A percentile compares a stretch with the other conserved stretches of the same genome.
phyloP scores from a whole-genome alignment of 2,797 vertebrate genomes.

The Taenioides sp. region DNA sequence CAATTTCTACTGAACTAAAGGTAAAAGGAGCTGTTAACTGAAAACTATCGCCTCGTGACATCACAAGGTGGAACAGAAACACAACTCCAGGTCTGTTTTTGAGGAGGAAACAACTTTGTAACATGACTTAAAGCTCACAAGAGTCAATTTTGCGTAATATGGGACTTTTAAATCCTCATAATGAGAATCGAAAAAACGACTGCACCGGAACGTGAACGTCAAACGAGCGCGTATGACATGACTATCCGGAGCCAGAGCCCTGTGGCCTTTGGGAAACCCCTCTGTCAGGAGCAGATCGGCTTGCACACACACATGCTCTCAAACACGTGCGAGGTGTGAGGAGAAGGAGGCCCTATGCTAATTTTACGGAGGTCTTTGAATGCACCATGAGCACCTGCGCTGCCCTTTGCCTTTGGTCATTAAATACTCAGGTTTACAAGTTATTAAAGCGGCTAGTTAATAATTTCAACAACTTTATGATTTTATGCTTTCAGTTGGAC shows the following conservation, averaged over 20 bases:
- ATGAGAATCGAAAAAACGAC: too few relatives aligned
- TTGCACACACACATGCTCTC: constrained; percentile 47
- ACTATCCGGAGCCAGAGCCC: constrained; percentile 2
- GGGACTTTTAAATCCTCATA: too few relatives aligned
- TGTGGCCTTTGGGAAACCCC: constrained; percentile 44
- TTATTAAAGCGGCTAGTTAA: not conserved
- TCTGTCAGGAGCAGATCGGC: constrained; percentile 33
- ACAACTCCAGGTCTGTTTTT: too few relatives aligned
- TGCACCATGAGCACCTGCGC: constrained; percentile 4
- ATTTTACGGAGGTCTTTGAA: constrained; percentile 25
- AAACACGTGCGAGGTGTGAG: constrained; percentile 15
- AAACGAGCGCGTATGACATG: too few relatives aligned
- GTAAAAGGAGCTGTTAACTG: too few relatives aligned
- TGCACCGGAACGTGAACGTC: too few relatives aligned
- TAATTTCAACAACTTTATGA: constrained; percentile 2
- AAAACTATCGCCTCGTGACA: too few relatives aligned
- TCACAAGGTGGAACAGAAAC: too few relatives aligned
- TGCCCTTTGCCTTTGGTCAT: constrained; percentile 16
- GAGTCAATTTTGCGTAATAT: too few relatives aligned
- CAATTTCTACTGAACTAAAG: too few relatives aligned
- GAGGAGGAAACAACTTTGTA: too few relatives aligned
- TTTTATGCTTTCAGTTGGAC: constrained; percentile 2
- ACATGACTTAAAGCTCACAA: too few relatives aligned
- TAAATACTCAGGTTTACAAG: not conserved
- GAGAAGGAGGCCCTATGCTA: constrained; percentile 12